These are phyloP conservation scores for Lithobius niger DNA, from an alignment of 1,140 invertebrate species.

Conservation along the genomic window DNA sequence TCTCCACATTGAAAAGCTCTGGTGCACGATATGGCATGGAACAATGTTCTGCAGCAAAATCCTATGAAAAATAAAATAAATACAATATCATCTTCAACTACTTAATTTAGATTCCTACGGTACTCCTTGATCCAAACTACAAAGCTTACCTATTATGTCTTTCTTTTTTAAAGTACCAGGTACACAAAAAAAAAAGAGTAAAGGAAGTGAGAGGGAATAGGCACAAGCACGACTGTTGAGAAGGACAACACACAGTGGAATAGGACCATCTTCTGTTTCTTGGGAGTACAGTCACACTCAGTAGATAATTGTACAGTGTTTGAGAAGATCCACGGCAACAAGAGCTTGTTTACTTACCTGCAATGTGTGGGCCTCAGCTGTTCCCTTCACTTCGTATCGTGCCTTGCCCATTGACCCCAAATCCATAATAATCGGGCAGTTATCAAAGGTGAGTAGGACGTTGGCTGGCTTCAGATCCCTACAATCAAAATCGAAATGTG, in stretches of 20 bases:
- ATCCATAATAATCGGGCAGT: constrained; percentile 66
- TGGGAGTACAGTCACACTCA: no score
- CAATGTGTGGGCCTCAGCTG: constrained; percentile 53
- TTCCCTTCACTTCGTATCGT: constrained; percentile 53
- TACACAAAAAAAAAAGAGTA: no score
- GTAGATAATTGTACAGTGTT: no score
- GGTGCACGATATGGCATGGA: constrained; percentile 78
- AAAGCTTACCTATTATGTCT: background rate
- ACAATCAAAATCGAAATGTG: constrained; percentile 4
- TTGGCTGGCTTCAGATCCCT: constrained; percentile 75
- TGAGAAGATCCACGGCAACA: no score
- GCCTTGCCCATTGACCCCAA: constrained; percentile 64
- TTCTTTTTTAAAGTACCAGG: no score
- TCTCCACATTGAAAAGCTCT: constrained; percentile 74
- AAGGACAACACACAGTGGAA: no score
- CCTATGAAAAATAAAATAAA: constrained; percentile 25
- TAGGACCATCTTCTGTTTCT: no score
- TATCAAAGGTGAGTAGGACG: constrained; percentile 55
- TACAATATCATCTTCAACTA: no score
- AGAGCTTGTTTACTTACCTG: constrained; percentile 42
- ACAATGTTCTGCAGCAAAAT: constrained; percentile 65
- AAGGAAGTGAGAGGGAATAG: no score
- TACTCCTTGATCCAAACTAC: no score
- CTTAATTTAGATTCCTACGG: background rate
- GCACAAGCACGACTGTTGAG: no score